Percentiles rank a stretch among this genome's conserved stretches.
These are phyloP conservation scores for Misgurnus mizolepis DNA, from an alignment of 2,113 vertebrate species.

Conservation along the genomic window DNA sequence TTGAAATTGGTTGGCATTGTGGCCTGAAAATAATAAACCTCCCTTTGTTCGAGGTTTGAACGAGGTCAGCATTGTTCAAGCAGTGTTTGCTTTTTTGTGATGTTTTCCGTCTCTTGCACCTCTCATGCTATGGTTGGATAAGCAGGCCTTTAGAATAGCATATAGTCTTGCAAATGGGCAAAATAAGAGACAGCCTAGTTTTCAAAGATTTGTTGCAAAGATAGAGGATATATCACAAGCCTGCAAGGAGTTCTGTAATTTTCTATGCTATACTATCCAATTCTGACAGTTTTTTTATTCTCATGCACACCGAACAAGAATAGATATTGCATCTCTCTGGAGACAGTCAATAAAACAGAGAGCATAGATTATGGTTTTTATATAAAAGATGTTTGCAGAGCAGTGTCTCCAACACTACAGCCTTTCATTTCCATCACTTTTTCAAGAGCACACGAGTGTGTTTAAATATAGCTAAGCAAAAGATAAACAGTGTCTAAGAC, in stretches of 20 bases:
- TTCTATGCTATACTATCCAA: not conserved
- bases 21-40: not conserved
- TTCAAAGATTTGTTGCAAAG: not conserved
- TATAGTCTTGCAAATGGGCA: conserved; percentile 1
- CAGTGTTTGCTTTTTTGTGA: not conserved
- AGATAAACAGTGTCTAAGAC: too few species aligned
- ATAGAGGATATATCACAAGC: conserved; percentile 10
- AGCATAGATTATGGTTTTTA: not conserved
- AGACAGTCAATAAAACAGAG: not conserved
- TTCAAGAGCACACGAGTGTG: not conserved
- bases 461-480: not conserved
- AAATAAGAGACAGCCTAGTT: not conserved
- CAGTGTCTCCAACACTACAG: not conserved
- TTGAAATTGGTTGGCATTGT: too few species aligned
- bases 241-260: not conserved
- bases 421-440: conserved; percentile 5
- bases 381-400: not conserved
- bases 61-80: not conserved
- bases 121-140: conserved; percentile 20
- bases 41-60: not conserved
- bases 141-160: conserved; percentile 25
- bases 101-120: not conserved
- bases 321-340: not conserved
- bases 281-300: not conserved
- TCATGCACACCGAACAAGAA: not conserved